A percentile compares a stretch with the other conserved stretches of the same genome.
Conservation (phyloP, 23 tunicate species). For the Clavelina lepadiformis region DNA sequence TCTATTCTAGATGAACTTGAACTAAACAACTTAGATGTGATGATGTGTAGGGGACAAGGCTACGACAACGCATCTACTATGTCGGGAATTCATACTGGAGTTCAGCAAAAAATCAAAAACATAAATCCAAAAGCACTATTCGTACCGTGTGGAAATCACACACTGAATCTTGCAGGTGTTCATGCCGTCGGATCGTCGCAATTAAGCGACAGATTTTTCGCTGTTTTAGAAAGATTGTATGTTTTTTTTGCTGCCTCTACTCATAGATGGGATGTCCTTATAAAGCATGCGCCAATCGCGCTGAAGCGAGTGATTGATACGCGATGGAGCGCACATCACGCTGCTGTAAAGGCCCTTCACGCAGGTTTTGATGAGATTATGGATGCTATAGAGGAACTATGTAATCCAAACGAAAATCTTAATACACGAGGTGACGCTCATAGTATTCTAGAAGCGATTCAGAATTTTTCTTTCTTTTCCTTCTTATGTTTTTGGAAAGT, state of each 20-base stretch:
- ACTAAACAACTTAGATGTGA: slow-evolving; percentile 42
- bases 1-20: slow-evolving; percentile 46
- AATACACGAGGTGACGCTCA: slow-evolving; percentile 55
- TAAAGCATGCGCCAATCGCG: slow-evolving; percentile 55
- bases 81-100: slow-evolving; percentile 50
- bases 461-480: slow-evolving; percentile 28
- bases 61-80: slow-evolving; percentile 55
- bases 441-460: slow-evolving; percentile 42
- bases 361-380: slow-evolving; percentile 50
- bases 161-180: slow-evolving; percentile 47
- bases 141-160: slow-evolving; percentile 40
- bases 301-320: slow-evolving; percentile 43
- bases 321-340: slow-evolving; percentile 63
- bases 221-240: slow-evolving; percentile 52
- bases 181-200: slow-evolving; percentile 62
- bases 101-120: slow-evolving; percentile 49
- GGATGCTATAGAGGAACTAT: slow-evolving; percentile 38
- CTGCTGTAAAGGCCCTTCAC: slow-evolving; percentile 62
- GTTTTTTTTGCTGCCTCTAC: slow-evolving; percentile 45
- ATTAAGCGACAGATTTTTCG: slow-evolving; percentile 55
- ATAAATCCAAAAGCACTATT: slow-evolving; percentile 49
- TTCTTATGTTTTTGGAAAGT: slow-evolving; percentile 26
- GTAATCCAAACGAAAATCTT: slow-evolving; percentile 53
- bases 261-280: slow-evolving; percentile 51
- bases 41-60: slow-evolving; percentile 62